These are phyloP conservation scores for Cassiopea andromeda DNA, from an alignment of 30 jellyfish, hydroid and myxozoan genomes.

Conservation along the genomic window DNA sequence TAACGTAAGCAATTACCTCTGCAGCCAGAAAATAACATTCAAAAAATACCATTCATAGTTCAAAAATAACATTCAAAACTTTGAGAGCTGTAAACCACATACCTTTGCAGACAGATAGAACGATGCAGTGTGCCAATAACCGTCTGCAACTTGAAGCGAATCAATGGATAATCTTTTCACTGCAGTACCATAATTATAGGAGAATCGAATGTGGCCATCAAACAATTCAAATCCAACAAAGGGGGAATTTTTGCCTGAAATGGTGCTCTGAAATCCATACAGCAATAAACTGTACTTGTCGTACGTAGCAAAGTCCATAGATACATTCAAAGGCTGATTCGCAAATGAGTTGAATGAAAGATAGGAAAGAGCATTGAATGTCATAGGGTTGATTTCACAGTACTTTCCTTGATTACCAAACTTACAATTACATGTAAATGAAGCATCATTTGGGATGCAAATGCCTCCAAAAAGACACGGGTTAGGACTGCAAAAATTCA, in stretches of 20 bases:
- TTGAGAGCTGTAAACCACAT: not conserved
- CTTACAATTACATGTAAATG: slow-evolving; percentile 67
- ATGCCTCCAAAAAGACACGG: slow-evolving; percentile 71
- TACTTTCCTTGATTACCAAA: slow-evolving; percentile 55
- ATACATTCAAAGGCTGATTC: slow-evolving; percentile 34
- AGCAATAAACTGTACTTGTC: slow-evolving; percentile 53
- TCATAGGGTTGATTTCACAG: slow-evolving; percentile 77
- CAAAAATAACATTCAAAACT: no score
- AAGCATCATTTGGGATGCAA: slow-evolving; percentile 39
- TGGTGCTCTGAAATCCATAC: slow-evolving; percentile 52
- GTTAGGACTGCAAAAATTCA: slow-evolving; percentile 68
- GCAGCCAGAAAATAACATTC: no score
- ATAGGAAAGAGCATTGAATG: slow-evolving; percentile 46
- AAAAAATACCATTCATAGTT: no score
- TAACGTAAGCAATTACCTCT: no score
- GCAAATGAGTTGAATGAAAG: slow-evolving; percentile 10
- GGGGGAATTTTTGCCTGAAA: slow-evolving; percentile 28
- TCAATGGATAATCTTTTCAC: slow-evolving; percentile 33
- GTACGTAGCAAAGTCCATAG: slow-evolving; percentile 52
- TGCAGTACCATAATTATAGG: slow-evolving; percentile 49
- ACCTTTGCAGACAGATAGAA: slow-evolving; percentile 56
- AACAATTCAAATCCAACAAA: slow-evolving; percentile 58
- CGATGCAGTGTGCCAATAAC: slow-evolving; percentile 61
- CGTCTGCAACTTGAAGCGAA: slow-evolving; percentile 35
- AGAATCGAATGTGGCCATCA: slow-evolving; percentile 11